Conservation (phyloP, 2,797 vertebrate species). For the Mus caroli region DNA sequence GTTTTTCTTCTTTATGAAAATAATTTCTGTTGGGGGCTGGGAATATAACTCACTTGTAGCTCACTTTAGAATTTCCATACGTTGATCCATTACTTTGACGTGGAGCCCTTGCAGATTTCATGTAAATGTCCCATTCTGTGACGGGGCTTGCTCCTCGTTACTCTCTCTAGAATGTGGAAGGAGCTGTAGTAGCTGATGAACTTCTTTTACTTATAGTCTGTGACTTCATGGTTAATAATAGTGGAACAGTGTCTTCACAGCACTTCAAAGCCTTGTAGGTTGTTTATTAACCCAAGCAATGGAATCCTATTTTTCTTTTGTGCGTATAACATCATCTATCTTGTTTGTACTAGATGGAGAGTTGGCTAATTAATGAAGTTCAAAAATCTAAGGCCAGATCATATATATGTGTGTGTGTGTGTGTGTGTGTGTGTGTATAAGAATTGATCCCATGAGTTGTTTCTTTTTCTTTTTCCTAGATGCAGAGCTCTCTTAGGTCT, state of each 20-base stretch:
- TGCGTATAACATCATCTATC: constrained; percentile 21
- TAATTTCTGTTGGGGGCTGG: background rate
- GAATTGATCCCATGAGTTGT: constrained; percentile 23
- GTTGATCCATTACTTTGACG: constrained; percentile 25
- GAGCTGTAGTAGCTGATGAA: constrained; percentile 1
- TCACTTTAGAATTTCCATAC: constrained; percentile 31
- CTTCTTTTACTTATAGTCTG: constrained; percentile 43
- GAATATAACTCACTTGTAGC: background rate
- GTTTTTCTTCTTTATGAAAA: constrained; percentile 56
- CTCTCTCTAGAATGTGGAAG: background rate
- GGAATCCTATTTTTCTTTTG: constrained; percentile 5
- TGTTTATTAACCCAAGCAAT: constrained; percentile 55
- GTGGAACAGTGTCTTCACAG: background rate
- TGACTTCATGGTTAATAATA: constrained; percentile 35
- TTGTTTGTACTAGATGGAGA: constrained; percentile 30
- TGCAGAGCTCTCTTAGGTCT: constrained; percentile 94
- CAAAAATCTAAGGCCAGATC: background rate
- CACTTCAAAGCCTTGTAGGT: background rate
- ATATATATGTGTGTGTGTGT: background rate
- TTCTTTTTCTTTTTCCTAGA: constrained; percentile 87
- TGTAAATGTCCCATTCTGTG: constrained; percentile 57
- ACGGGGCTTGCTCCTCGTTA: constrained; percentile 13
- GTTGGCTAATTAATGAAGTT: constrained; percentile 26
- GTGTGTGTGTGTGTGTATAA: background rate
- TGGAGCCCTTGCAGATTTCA: background rate